Evolutionary conservation across 2,113 vertebrate genomes (phyloP), one percentile per base, ranked within the genome.

Genomic region (Cyprinodon variegatus): DNA sequence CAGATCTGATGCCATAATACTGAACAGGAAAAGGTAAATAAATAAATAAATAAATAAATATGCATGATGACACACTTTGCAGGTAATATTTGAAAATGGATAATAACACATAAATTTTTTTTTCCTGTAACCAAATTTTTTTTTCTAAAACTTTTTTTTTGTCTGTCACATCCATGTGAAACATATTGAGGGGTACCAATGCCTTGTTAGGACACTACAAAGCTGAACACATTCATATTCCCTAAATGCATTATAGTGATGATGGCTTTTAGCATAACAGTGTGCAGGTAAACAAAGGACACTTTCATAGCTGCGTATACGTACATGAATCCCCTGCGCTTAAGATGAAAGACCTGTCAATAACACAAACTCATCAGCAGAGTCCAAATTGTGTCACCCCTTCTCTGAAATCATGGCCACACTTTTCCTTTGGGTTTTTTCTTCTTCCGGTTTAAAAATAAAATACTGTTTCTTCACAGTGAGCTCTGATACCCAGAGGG

Each of bases 391-490:
- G 48, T 8, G 63, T 36, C 63, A 37, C 14, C 3, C 60, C 63
- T 45, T 11, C 61, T 61, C 60, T 11, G 45, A 38, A 10, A 17
- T 29, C 37, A 65, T 43, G 61, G 17, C 48, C 59, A 67, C 46
- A 36, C 61, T 37, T 20, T 12, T 15, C 38, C 61, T 57, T 20
- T 53, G 48, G 14, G 12, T 17, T 65, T 11, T n/a, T 4, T 3
- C 3, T 69, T 36, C 75, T 53, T 9, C 17, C 20, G 50, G 17
- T 62, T 73, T 59, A 71, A 65, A 60, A 40, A 62, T 81, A 81
- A 89, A 90, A 81, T 70, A 66, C 67, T 76, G 74, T 45, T 83
- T 86, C 80, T 84, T 73, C 72, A 81, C 48, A 11, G 74, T 53
- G 68, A 74, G 79, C 84, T 69, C 46, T 61, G 65, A 76, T 74